phyloP scores from a whole-genome alignment of 1,140 invertebrate genomes.

The Lerema accius region DNA sequence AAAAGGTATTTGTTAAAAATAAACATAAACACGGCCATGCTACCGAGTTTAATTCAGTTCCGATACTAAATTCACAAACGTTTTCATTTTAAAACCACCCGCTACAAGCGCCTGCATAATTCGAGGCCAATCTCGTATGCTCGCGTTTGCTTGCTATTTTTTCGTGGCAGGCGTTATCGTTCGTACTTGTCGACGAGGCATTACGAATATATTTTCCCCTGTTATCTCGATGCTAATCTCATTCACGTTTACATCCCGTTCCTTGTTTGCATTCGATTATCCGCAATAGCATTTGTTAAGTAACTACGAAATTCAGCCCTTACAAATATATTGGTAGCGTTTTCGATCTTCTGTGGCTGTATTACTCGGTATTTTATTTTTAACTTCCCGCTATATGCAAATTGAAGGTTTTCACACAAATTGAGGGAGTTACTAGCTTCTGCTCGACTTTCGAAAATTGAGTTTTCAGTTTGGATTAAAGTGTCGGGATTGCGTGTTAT shows the following conservation, averaged over 20 bases:
- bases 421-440: too few species aligned
- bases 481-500: too few species aligned
- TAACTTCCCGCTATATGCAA: background rate
- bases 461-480: too few species aligned
- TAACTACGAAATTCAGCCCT: constrained; percentile 17
- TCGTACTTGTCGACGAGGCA: constrained; percentile 23
- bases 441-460: too few species aligned
- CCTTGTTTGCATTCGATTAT: constrained; percentile 32
- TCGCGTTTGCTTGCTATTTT: constrained; percentile 37
- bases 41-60: constrained; percentile 8
- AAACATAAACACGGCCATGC: background rate
- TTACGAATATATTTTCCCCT: constrained; percentile 19
- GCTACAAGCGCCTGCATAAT: constrained; percentile 40
- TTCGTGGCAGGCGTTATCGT: constrained; percentile 41
- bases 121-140: constrained; percentile 32
- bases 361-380: constrained; percentile 14
- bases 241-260: constrained; percentile 21
- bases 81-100: constrained; percentile 32
- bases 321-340: constrained; percentile 25
- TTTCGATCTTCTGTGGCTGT: constrained; percentile 7
- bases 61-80: constrained; percentile 24
- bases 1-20: background rate
- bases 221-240: constrained; percentile 28
- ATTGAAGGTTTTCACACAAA: too few species aligned
- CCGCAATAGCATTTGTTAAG: constrained; percentile 28